Base-by-base conservation (phyloP, 2,888 invertebrate species). In the Sipha maydis region DNA sequence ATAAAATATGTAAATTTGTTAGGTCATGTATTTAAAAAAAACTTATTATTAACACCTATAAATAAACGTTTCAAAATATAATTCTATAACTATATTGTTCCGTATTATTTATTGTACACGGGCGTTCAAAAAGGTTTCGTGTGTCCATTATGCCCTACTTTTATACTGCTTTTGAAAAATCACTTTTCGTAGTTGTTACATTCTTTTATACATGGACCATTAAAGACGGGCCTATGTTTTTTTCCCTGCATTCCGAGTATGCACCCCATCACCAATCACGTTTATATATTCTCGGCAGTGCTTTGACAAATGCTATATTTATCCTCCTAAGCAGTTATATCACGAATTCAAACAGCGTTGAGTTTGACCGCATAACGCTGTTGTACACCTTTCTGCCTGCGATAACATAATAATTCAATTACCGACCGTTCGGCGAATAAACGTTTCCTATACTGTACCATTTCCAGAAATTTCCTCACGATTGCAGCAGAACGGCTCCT, bases 331-430 rank as follows among this genome's bases (percentile, higher is more conserved):
- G 75, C 73, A n/a, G 31, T 48, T 34, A 17, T 75, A 75, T 83
- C 75, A 61, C 5, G 84, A 76, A 84, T 76, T 76, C 84, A 61
- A 84, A 61, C 25, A 34, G 41, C 84, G 84, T 83, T 28, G 56
- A 54, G 38, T 61, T 83, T 83, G 73, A 73, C 71, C 83, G 34
- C 31, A 41, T 34, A 83, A 83, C 71, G 71, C 75, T 5, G 75
- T 84, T 41, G 75, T 61, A 38, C 38, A 38, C 75, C 75, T 84
- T 84, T 76, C 75, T 84, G 38, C 75, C 75, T 7, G 84, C 41
- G 75, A 84, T 84, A 84, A 84, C 84, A 76, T 41, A 76, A 84
- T 84, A 84, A 84, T 84, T 84, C 84, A 76, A 84, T 84, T 84
- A 84, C 38, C 75, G 56, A 56, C 75, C 76, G 75, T 11, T 54